Evolutionary conservation across 2,888 invertebrate genomes (phyloP), one percentile per base, ranked within the genome.

Genomic region (Yponomeuta plumbellus): DNA sequence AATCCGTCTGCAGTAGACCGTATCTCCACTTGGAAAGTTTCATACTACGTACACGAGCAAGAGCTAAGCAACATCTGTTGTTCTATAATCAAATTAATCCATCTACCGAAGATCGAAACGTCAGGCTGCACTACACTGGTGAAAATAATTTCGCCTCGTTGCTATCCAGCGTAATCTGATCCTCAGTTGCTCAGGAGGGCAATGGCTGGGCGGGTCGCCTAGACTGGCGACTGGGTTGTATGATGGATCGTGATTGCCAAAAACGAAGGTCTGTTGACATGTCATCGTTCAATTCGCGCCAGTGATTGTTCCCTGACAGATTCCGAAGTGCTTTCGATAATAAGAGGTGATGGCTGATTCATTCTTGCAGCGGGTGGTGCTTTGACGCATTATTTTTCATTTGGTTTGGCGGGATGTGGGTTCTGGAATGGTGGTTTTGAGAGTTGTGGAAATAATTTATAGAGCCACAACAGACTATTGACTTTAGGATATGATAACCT

Each of bases 81-180:
- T 76, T 71, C 81, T 76, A 80, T 89, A 86, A 91, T 91, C 89
- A 88, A 88, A 89, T 90, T 88, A 89, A 91, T 90, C 90, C 90
- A 91, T 91, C 89, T 88, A 82, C 39, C 56, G 82, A 80, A 84
- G 84, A 91, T 90, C 90, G 90, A 89, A 91, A 89, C 85, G 90
- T 88, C 90, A 89, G 83, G 73, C 77, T 78, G 81, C 80, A 80
- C 83, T 80, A 80, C 82, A 83, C 59, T 20, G 83, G 81, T 84
- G 86, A 85, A 88, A 87, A 89, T 86, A 86, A 88, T 88, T 88
- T 86, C 83, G 82, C 81, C 77, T 70, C 71, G 71, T 76, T 75
- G 73, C 71, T 70, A 71, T 65, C 84, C 83, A 80, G 66, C 66
- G 23, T 68, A 66, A 40, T 63, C 71, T 75, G 84, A 76, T 10